Evolutionary conservation across 2,797 vertebrate genomes (phyloP).

Genomic region (Carcharodon carcharias): DNA sequence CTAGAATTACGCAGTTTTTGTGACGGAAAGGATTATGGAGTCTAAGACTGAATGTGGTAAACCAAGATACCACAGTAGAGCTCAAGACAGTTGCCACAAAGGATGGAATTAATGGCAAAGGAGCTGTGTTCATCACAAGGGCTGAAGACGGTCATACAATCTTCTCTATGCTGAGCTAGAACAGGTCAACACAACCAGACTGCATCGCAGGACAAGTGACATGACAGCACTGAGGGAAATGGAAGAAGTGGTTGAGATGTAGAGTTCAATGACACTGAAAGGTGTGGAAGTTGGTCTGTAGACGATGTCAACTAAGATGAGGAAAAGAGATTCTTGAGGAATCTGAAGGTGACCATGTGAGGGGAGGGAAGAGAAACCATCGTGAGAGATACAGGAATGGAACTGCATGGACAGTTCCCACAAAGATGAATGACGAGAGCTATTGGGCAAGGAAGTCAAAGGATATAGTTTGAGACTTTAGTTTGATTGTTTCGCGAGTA

Average conservation of each 20-base stretch:
- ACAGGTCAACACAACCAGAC: not conserved
- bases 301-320: too few species aligned
- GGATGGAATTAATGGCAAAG: not conserved
- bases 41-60: not conserved
- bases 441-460: not conserved
- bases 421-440: not conserved
- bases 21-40: too few species aligned
- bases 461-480: not conserved
- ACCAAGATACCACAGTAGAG: not conserved
- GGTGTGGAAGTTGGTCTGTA: too few species aligned
- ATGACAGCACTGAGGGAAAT: too few species aligned
- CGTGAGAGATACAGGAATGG: not conserved
- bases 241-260: too few species aligned
- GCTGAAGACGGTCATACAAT: not conserved
- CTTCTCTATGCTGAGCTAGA: not conserved
- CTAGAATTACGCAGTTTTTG: too few species aligned
- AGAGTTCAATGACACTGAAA: too few species aligned
- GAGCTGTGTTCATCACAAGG: not conserved
- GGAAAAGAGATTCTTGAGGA: too few species aligned
- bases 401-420: not conserved
- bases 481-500: not conserved
- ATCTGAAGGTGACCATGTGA: too few species aligned
- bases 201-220: not conserved
- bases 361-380: too few species aligned
- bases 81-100: too few species aligned